Percentiles rank a stretch among this genome's conserved stretches.
Conservation (phyloP, 2,888 invertebrate species). For the Alitta virens region DNA sequence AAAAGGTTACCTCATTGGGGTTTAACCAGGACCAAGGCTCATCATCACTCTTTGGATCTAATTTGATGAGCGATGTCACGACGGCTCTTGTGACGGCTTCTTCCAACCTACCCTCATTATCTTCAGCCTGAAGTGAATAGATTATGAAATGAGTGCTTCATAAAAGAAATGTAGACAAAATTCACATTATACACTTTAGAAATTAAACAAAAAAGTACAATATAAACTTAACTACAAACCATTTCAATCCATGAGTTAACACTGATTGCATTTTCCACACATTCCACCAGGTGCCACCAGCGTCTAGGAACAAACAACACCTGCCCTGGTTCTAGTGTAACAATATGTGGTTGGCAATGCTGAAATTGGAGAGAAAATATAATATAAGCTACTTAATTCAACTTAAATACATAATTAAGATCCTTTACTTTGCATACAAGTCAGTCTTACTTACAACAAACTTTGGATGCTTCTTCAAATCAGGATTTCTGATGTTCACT, state of each 20-base stretch:
- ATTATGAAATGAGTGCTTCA: no score
- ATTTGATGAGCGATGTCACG: background rate
- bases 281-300: slow-evolving; percentile 97
- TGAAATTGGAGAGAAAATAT: no score
- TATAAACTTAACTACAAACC: slow-evolving; percentile 52
- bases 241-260: slow-evolving; percentile 78
- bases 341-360: slow-evolving; percentile 57
- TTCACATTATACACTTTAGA: no score
- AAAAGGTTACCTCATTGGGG: background rate
- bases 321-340: slow-evolving; percentile 79
- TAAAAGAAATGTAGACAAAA: no score
- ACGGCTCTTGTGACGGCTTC: background rate
- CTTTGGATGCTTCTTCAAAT: slow-evolving; percentile 15
- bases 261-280: slow-evolving; percentile 61
- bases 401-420: background rate
- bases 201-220: no score
- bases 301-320: slow-evolving; percentile 83
- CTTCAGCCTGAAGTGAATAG: background rate
- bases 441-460: slow-evolving; percentile 2
- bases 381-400: background rate
- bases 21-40: background rate
- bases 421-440: background rate
- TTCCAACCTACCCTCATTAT: background rate
- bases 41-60: background rate
- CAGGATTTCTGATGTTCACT: slow-evolving; percentile 61